phyloP scores from a whole-genome alignment of 2,888 invertebrate genomes.

The Dryadula phaetusa region DNA sequence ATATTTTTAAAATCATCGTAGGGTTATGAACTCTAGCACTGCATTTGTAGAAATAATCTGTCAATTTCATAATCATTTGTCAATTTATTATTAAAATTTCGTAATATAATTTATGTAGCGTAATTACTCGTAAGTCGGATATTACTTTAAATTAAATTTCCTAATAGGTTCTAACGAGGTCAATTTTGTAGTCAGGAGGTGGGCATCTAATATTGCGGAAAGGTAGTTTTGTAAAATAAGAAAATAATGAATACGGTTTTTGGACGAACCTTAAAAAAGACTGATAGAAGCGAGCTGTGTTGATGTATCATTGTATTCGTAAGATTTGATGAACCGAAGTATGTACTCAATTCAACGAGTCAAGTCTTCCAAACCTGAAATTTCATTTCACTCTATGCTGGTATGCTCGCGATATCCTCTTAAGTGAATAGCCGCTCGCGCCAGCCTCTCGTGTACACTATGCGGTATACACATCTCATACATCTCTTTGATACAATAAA shows the following conservation, averaged over 20 bases:
- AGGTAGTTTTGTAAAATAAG: slow-evolving; percentile 31
- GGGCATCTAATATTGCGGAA: slow-evolving; percentile 17
- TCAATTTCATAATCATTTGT: slow-evolving; percentile 58
- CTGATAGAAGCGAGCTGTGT: slow-evolving; percentile 53
- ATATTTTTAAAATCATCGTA: slow-evolving; percentile 13
- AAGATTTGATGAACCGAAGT: slow-evolving; percentile 39
- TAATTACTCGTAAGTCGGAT: slow-evolving; percentile 15
- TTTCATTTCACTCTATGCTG: slow-evolving; percentile 19
- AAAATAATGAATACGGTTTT: slow-evolving; percentile 41
- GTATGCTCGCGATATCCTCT: slow-evolving; percentile 3
- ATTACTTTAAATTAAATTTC: slow-evolving; percentile 16
- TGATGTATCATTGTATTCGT: slow-evolving; percentile 37
- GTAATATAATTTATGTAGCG: slow-evolving; percentile 35
- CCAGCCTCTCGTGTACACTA: background rate
- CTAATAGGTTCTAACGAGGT: slow-evolving; percentile 31
- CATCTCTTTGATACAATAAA: background rate
- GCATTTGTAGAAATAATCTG: slow-evolving; percentile 38
- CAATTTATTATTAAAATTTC: slow-evolving; percentile 52
- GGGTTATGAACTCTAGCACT: slow-evolving; percentile 33
- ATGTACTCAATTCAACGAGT: slow-evolving; percentile 51
- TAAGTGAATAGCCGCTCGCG: background rate
- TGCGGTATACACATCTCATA: background rate
- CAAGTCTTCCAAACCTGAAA: slow-evolving; percentile 59
- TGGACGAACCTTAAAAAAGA: slow-evolving; percentile 51
- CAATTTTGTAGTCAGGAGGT: slow-evolving; percentile 30